Evolutionary conservation across 2,113 vertebrate genomes (phyloP).

Genomic region (Etia nguti): DNA sequence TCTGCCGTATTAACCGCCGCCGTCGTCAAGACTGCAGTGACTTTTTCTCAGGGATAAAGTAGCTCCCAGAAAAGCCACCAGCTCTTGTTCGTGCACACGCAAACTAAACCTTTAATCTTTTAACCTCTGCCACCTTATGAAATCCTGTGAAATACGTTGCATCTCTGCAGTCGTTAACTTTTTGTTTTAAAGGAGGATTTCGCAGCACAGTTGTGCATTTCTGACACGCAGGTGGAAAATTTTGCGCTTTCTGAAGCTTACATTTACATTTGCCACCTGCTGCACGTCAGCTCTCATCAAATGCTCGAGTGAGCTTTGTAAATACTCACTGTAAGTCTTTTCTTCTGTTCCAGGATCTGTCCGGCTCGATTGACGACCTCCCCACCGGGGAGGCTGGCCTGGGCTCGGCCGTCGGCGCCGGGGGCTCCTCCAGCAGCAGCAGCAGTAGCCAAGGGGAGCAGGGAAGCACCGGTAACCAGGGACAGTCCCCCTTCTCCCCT

Average conservation of each 20-base stretch:
- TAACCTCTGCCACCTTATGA: neutral
- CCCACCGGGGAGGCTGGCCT: constrained; percentile 90
- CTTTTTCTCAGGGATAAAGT: neutral
- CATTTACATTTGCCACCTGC: constrained; percentile 9
- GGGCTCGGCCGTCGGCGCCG: constrained; percentile 82
- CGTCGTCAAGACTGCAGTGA: neutral
- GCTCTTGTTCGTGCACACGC: neutral
- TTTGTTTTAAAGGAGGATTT: neutral
- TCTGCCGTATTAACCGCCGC: neutral
- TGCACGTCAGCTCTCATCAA: constrained; percentile 19
- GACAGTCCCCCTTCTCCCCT: constrained; percentile 93
- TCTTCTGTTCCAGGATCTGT: constrained; percentile 82
- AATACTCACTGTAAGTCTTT: constrained; percentile 8
- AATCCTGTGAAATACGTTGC: neutral
- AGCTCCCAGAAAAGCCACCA: neutral
- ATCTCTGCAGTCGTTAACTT: neutral
- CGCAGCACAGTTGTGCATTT: neutral
- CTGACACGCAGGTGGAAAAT: neutral
- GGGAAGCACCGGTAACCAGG: constrained; percentile 76
- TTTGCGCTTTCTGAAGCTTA: neutral
- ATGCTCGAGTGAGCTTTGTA: constrained; percentile 13
- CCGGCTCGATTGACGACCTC: constrained; percentile 94
- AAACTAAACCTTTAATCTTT: neutral
- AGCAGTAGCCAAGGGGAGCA: constrained; percentile 90
- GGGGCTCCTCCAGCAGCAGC: constrained; percentile 75